A percentile compares a stretch with the other conserved stretches of the same genome.
Evolutionary conservation across 2,888 invertebrate genomes (phyloP).

Genomic region (Drosophila emarginata): DNA sequence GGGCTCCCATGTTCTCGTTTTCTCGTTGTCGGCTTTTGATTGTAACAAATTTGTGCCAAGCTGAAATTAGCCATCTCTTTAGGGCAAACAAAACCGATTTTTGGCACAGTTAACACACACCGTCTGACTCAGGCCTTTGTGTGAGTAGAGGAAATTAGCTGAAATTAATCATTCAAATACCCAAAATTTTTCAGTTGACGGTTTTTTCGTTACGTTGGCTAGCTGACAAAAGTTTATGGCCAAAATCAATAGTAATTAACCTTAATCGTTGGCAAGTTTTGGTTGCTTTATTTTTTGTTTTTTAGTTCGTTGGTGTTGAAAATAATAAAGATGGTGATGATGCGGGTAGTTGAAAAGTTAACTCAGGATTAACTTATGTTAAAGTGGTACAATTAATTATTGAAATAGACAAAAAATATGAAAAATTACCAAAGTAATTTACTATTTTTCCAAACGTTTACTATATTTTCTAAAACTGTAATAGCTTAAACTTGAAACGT

Average conservation of each 20-base stretch:
- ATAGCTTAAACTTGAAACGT: too few relatives aligned
- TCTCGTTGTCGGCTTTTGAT: slow-evolving; percentile 64
- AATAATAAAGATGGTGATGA: slow-evolving; percentile 20
- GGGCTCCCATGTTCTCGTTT: slow-evolving; percentile 48
- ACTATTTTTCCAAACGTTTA: too few relatives aligned
- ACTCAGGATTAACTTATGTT: slow-evolving; percentile 22
- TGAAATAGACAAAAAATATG: background rate
- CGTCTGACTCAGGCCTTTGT: slow-evolving; percentile 29
- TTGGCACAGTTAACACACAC: slow-evolving; percentile 58
- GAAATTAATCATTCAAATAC: slow-evolving; percentile 67
- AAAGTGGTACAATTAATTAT: slow-evolving; percentile 7
- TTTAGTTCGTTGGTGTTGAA: slow-evolving; percentile 42
- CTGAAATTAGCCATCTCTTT: slow-evolving; percentile 66
- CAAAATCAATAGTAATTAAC: slow-evolving; percentile 73
- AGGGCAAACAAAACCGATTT: slow-evolving; percentile 52
- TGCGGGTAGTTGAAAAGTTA: slow-evolving; percentile 35
- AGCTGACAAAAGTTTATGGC: slow-evolving; percentile 54
- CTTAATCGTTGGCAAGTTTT: slow-evolving; percentile 56
- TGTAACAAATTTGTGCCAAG: slow-evolving; percentile 72
- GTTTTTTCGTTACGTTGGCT: slow-evolving; percentile 35
- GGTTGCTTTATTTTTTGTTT: slow-evolving; percentile 22
- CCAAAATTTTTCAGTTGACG: slow-evolving; percentile 43
- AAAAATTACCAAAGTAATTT: too few relatives aligned
- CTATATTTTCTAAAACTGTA: too few relatives aligned
- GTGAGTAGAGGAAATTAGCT: slow-evolving; percentile 47